Base-by-base conservation (phyloP, 2,797 vertebrate species). In the Gallinago nigripennis region DNA sequence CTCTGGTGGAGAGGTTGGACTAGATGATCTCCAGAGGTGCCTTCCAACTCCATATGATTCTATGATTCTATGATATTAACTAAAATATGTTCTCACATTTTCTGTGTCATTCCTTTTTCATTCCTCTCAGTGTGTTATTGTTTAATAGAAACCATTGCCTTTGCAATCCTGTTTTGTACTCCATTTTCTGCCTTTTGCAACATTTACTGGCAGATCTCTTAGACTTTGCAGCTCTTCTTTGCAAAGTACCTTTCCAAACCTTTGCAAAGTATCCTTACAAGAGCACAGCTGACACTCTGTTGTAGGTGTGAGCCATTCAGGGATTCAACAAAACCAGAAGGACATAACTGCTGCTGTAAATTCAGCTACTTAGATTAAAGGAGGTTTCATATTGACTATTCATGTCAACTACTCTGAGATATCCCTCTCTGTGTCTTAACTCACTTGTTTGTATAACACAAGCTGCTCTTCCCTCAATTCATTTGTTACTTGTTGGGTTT, bases 361-460 rank as follows among this genome's bases (percentile, higher is more conserved):
- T 41, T 35, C 0, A 0, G 6, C 41, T 60, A 24, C 11, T n/a
- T 60, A 48, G 30, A 45, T 41, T 30, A 48, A 70, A 73, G 8
- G 28, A 57, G 18, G 54, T 80, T 93, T 73, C 35, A 7, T 50
- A 16, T 7, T 66, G 11, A 71, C 57, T 48, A 8, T 48, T 60
- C 5, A 4, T 8, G 7, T 25, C 37, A 39, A 50, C 21, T 45
- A 35, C 7, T 58, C 39, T 63, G n/a, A 83, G 17, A 4, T 77
- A 23, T n/a, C 3, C 12, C 7, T 33, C 16, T 51, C 3, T 9
- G 4, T 51, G 4, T 73, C 31, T 54, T 70, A 77, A 63, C 19
- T 63, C 9, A 43, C 6, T 25, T 1, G 3, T 58, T 63, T 83
- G 20, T 70, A 77, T 51, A 57, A 81, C 83, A 70, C 1, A 18